Evolutionary conservation across 1,140 invertebrate genomes (phyloP).

Genomic region (Kradibia gibbosae): DNA sequence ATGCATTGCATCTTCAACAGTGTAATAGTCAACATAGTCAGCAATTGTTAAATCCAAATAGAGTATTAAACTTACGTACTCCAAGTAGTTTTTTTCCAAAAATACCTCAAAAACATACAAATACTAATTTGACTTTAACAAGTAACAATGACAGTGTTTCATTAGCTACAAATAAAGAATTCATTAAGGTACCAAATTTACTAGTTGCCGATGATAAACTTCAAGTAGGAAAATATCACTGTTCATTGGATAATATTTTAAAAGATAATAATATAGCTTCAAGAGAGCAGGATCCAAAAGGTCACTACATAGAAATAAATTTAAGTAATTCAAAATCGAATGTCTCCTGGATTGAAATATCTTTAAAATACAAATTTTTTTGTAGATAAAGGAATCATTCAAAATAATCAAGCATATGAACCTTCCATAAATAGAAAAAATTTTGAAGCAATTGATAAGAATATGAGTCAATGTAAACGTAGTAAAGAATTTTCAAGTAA

Average conservation of each 20-base stretch:
- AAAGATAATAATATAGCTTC: conserved; percentile 7
- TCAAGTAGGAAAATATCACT: neutral
- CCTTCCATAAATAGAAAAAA: neutral
- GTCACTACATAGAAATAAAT: neutral
- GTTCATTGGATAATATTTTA: conserved; percentile 17
- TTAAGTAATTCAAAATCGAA: neutral
- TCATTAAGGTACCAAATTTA: conserved; percentile 11
- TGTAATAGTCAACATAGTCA: conserved; percentile 59
- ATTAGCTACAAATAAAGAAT: conserved; percentile 9
- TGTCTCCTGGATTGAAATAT: conserved; percentile 2
- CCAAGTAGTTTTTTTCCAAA: conserved; percentile 69
- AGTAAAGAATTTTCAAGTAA: conserved; percentile 47
- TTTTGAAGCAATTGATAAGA: neutral
- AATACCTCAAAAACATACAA: conserved; percentile 20
- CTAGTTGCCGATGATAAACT: neutral
- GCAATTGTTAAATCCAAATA: conserved; percentile 34
- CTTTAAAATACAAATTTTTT: conserved; percentile 18
- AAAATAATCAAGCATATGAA: conserved; percentile 6
- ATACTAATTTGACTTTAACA: conserved; percentile 11
- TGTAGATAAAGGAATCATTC: conserved; percentile 34
- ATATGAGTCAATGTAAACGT: conserved; percentile 12
- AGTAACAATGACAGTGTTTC: neutral
- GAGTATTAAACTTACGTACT: conserved; percentile 62
- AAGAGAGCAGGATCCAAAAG: neutral
- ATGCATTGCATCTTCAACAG: conserved; percentile 63